Evolutionary conservation across 2,113 vertebrate species (phyloP).

Genomic region (Rhea americana): DNA sequence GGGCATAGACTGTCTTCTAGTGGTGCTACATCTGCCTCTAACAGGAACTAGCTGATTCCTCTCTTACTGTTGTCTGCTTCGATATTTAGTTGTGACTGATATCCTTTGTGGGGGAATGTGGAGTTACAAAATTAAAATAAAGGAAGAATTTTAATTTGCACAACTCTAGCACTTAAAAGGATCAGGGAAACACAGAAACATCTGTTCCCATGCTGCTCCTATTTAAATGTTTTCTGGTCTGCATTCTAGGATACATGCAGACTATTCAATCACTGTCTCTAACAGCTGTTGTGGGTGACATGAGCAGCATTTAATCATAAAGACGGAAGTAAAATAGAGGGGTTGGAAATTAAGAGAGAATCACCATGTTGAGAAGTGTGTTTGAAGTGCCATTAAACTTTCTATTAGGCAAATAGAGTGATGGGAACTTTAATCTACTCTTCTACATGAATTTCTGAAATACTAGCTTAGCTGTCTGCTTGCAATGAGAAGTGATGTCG

Average conservation of each 20-base stretch:
- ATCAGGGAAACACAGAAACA: background rate
- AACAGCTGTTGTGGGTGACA: background rate
- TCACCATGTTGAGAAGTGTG: background rate
- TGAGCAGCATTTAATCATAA: background rate
- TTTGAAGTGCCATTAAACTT: constrained; percentile 3
- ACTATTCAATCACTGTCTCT: background rate
- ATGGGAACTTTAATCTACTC: background rate
- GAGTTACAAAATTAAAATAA: background rate
- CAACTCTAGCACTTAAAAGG: background rate
- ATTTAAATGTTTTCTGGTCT: background rate
- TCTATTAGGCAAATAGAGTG: background rate
- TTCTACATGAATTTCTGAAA: background rate
- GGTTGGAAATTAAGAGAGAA: background rate
- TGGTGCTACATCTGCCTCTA: background rate
- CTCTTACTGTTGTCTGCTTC: background rate
- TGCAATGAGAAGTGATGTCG: background rate
- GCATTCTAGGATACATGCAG: background rate
- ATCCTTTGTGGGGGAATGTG: background rate
- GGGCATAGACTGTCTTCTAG: background rate
- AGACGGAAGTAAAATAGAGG: background rate
- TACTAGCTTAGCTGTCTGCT: background rate
- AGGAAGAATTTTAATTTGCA: background rate
- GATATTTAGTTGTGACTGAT: background rate
- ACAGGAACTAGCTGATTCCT: background rate
- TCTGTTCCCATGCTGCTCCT: background rate